Evolutionary conservation across 2,888 invertebrate species (phyloP), one percentile per base, ranked within the genome.

Genomic region (Listrodromus nycthemerus): DNA sequence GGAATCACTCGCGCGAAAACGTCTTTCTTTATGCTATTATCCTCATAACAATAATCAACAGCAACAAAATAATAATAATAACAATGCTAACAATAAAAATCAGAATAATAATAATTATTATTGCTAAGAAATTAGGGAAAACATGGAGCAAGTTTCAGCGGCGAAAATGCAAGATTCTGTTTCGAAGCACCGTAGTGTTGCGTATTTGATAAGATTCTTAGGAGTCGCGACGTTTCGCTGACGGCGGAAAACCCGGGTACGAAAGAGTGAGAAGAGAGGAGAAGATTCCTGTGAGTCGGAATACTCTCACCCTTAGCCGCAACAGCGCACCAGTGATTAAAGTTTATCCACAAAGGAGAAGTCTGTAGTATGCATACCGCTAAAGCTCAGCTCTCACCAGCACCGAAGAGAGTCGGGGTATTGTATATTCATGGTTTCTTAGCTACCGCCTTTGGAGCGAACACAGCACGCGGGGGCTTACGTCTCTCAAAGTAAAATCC

Each of bases 351-450:
- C 90, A 90, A 92, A 91, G 89, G 87, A 89, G 87, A 88, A 76
- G 79, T 75, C 71, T 73, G 77, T 75, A 82, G 70, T 80, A 91
- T 91, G 90, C 90, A 92, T 90, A 90, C 88, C 82, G 80, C 30
- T 16, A 48, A 37, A 66, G 66, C 74, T 73, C 48, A 73, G 74
- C 41, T 78, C 61, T 84, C 82, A 71, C 66, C 63, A 50, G 75
- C 79, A 16, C 58, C 58, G 58, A 78, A 80, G 85, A 86, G 82
- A 65, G 50, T 50, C 70, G 61, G 52, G 88, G 90, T 93, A 93
- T 93, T 93, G 93, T 93, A 93, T 93, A 93, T 93, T 93, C 93
- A 93, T 93, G 92, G 92, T 93, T 92, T 92, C 93, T 92, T 92
- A 92, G 91, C 90, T 87, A 87, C 87, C 88, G 89, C 86, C 89